Evolutionary conservation across 2,113 vertebrate genomes (phyloP).

Genomic region (Sorex fumeus): DNA sequence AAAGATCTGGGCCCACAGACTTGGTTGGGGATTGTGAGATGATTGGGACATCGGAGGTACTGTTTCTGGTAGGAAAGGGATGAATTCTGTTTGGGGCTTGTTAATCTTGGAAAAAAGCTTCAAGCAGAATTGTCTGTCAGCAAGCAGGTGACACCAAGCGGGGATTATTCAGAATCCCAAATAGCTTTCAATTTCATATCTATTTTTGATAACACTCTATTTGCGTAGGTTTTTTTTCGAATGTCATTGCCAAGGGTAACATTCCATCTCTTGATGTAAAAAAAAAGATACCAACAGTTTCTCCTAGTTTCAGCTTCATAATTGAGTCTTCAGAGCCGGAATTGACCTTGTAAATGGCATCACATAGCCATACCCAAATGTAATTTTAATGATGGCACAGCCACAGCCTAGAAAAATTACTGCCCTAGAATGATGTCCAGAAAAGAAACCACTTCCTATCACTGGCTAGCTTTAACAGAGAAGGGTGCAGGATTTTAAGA

Average conservation of each 20-base stretch:
- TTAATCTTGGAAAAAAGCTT: constrained; percentile 20
- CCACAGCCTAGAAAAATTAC: constrained; percentile 43
- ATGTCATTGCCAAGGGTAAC: constrained; percentile 46
- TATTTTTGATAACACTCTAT: constrained; percentile 62
- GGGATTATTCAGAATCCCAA: constrained; percentile 36
- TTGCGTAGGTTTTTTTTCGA: constrained; percentile 27
- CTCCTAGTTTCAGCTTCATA: background rate
- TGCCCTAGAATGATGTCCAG: constrained; percentile 4
- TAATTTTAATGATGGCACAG: constrained; percentile 52
- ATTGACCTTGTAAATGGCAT: constrained; percentile 24
- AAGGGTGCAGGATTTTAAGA: background rate
- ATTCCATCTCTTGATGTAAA: constrained; percentile 42
- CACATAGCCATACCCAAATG: background rate
- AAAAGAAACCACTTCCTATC: background rate
- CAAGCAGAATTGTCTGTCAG: constrained; percentile 37
- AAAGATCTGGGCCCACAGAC: background rate
- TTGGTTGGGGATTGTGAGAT: background rate
- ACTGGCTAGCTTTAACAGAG: constrained; percentile 9
- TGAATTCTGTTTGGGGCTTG: background rate
- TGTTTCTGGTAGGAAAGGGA: background rate
- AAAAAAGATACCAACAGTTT: background rate
- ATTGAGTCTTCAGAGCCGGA: constrained; percentile 49
- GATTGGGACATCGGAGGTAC: background rate
- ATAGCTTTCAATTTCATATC: constrained; percentile 8
- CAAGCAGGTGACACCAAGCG: background rate